Base-by-base conservation (phyloP, 2,888 invertebrate species). In the Apodemia zela region DNA sequence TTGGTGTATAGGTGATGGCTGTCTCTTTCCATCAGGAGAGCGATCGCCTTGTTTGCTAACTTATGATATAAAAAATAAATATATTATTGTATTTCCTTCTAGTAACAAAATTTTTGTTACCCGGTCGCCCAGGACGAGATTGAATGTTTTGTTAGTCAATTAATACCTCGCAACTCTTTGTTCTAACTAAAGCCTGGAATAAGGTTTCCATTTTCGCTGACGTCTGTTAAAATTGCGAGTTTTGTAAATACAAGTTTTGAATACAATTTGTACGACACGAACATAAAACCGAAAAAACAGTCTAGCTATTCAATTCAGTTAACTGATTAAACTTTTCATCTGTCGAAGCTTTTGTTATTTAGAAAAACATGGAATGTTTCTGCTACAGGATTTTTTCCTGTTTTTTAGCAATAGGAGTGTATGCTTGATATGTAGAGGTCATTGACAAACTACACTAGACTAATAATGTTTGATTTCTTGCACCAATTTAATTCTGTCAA, bases 131-230 rank as follows among this genome's bases (percentile, higher is more conserved):
- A 49, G 57, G 63, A 61, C 33, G 60, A 66, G 68, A 69, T 68
- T 69, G 64, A 69, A 66, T 64, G 68, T 62, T 65, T 64, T 65
- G 66, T 57, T 64, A 64, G 60, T 62, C 66, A 66, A 68, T 67
- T 67, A 66, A 66, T 69, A 68, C 65, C 33, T 54, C 59, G 66
- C 64, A 63, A 51, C 61, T 64, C 33, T 59, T 59, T 59, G 59
- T 63, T 63, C 35, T 21, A 42, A 59, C 33, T 59, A 35, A 35
- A 47, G 7, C 54, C 25, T 15, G 15, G 54, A 29, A 21, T 54
- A 21, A 54, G 54, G 49, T 51, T 51, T 54, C 18, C 11, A 54
- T 54, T 54, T 54, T 47, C 45, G 8, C 45, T 47, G 45, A 47
- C 17, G 45, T 47, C 42, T 42, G 42, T 47, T 47, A 47, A 47